Base-by-base conservation (phyloP, 2,888 invertebrate species). In the Octodonta nipae region DNA sequence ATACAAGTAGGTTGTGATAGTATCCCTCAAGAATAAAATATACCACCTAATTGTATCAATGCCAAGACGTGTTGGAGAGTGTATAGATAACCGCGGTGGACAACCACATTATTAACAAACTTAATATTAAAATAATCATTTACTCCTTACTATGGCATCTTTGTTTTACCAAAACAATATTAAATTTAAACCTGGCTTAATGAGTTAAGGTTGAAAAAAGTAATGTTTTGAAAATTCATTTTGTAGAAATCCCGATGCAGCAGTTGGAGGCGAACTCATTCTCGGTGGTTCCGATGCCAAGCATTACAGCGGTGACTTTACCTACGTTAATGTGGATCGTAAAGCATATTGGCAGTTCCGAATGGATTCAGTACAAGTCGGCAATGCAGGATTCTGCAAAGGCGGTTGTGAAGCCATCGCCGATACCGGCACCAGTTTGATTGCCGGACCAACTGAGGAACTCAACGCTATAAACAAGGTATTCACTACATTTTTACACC, bases 321-420 rank as follows among this genome's bases (percentile, higher is more conserved):
- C 87, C 2, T 93, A 92, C 61, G 68, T 88, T 44, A 76, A 84
- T 3, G 84, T 98, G 0, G 73, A 77, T 43, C 73, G 75, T 40
- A 72, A 88, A 65, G 83, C 83, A 34, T 99, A 98, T 65, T 99
- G 98, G 98, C 92, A 96, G 69, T 87, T 99, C 64, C 71, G 70
- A 56, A 84, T 98, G 86, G 88, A 93, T 57, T 64, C 64, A 6
- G 63, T 84, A 4, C 40, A 53, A 27, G 54, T 83, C 36, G 68
- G 65, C 12, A 51, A 66, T 15, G 49, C 58, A 25, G 5, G 8
- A 2, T 76, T 82, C 59, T 92, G 92, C 58, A 48, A 64, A 4
- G 63, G 73, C 47, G 92, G 93, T 3, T 98, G 96, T 60, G 73
- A 88, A 63, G 93, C 91, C 5, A 92, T 93, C 62, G 92, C 91